Base-by-base conservation (phyloP, 2,888 invertebrate species). In the Agrotis ipsilon region DNA sequence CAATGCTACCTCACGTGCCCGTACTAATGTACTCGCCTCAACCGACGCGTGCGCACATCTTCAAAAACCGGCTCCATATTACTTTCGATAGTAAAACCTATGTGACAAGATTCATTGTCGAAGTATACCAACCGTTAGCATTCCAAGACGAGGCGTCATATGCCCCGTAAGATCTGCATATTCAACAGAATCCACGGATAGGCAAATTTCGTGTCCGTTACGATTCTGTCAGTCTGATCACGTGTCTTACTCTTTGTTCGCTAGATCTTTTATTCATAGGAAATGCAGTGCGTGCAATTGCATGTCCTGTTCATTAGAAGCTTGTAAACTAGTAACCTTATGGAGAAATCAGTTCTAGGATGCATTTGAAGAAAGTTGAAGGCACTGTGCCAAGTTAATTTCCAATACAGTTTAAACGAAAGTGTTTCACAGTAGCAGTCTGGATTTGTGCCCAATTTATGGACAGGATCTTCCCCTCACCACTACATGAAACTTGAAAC, bases 111-210 rank as follows among this genome's bases (percentile, higher is more conserved):
- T 75, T 84, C 87, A 92, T 92, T 92, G 90, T 91, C 90, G 87
- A 94, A 93, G 93, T 94, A 87, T 91, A 87, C 90, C 91, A 78
- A 95, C 95, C 95, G 96, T 95, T 95, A 95, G 90, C 86, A 94
- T 94, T 94, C 94, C 93, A 82, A 85, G 92, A 89, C 92, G 82
- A 87, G 86, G 88, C 92, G 92, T 94, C 93, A 94, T 92, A 91
- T 90, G 92, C 91, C 54, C 67, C 90, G 86, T 87, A 84, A 90
- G 79, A 91, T 93, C 91, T 94, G 91, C 92, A 95, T 95, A 96
- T 95, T 94, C 93, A 95, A 92, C 89, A 92, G 90, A 91, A 89
- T 91, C 90, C 88, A 79, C 83, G 88, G 91, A 92, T 92, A 91
- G 90, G 92, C 89, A 89, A 92, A 93, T 92, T 92, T 88, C 21